These are phyloP conservation scores for Nephrotoma guestfalica DNA, from an alignment of 2,888 invertebrate species.

Conservation along the genomic window DNA sequence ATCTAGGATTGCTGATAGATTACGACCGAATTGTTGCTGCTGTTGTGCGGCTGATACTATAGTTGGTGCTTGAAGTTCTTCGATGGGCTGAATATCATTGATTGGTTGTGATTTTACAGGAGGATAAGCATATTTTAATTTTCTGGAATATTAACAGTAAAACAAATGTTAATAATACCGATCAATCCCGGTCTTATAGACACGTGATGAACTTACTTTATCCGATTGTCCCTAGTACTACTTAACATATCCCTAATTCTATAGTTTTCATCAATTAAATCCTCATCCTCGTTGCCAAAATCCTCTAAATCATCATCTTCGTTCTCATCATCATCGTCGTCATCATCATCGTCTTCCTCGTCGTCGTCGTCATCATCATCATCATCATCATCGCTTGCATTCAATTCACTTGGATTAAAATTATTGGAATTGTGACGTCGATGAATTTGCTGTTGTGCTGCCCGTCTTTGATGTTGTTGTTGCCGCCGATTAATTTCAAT, in stretches of 20 bases:
- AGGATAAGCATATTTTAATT: constrained; percentile 5
- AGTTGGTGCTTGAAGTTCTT: constrained; percentile 3
- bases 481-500: not conserved
- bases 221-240: not conserved
- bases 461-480: not conserved
- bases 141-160: not conserved
- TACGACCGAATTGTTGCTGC: constrained; percentile 22
- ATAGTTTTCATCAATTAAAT: constrained; percentile 8
- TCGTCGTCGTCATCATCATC: constrained; percentile 14
- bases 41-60: constrained; percentile 5
- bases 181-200: not conserved
- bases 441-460: not conserved
- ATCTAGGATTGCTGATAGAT: constrained; percentile 58
- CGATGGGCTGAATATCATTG: not conserved
- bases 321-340: constrained; percentile 18
- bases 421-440: not conserved
- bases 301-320: constrained; percentile 16
- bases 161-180: not conserved
- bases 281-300: constrained; percentile 7
- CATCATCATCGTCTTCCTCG: constrained; percentile 19
- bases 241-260: constrained; percentile 10
- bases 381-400: constrained; percentile 15
- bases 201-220: not conserved
- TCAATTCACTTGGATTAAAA: not conserved
- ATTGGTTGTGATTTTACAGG: constrained; percentile 3